Base-by-base conservation (phyloP, 2,888 invertebrate genomes). In the Chrysomela aeneicollis region DNA sequence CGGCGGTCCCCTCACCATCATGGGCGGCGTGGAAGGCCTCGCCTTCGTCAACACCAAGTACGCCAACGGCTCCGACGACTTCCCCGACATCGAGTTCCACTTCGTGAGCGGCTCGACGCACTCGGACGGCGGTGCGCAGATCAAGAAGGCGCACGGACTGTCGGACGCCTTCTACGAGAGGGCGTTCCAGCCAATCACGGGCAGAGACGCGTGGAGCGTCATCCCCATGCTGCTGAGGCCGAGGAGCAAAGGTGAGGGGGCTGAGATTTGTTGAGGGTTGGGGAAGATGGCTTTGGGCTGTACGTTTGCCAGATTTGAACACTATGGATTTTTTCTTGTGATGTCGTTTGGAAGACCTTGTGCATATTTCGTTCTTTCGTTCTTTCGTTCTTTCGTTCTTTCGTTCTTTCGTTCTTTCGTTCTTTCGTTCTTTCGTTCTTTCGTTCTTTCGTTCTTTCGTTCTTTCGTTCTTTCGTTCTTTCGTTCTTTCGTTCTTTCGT, bases 31-130 rank as follows among this genome's bases (percentile, higher is more conserved):
- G 0, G 95, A 95, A 83, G 82, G 82, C 2, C 81, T 95, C n/a
- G 95, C 91, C 0, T 96, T 94, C 80, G 92, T 95, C 15, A 94
- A 93, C 71, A 95, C 95, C 0, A 94, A 93, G 79, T 94, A 91
- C 75, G 90, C 88, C 0, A 95, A 95, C 73, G 87, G 85, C 0
- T 86, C 90, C 0, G 87, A 92, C 0, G 95, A 95, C 78, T 94
- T 90, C 80, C 95, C 95, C 0, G 95, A 96, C 74, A 92, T 95
- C 35, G 94, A 95, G 78, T 91, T 95, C 74, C 95, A 95, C 80
- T 94, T 95, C 74, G 88, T 94, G 42, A 93, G 94, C 0, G 94
- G 94, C 6, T 92, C 93, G 2, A 92, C 94, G 0, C 93, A 92
- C 77, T 93, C 94, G 0, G 95, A 95, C 77, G 93, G 91, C 0